A percentile compares a stretch with the other conserved stretches of the same genome.
Conservation (phyloP, 2,113 vertebrate species). For the Eurypyga helias region DNA sequence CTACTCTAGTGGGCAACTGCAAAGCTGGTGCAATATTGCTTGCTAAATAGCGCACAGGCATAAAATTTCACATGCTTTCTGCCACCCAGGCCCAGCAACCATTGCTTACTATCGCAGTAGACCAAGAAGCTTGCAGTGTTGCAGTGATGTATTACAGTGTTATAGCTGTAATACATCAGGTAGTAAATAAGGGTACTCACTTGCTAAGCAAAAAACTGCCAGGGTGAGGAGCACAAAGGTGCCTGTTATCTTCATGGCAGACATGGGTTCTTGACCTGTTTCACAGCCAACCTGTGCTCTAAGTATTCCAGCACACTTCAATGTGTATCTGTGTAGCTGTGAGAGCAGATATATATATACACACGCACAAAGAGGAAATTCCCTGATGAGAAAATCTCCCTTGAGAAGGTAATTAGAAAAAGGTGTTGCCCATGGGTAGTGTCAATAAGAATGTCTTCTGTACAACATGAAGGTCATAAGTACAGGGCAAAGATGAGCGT, state of each 20-base stretch:
- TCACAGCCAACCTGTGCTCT: background rate
- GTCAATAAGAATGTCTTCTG: slow-evolving; percentile 31
- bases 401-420: slow-evolving; percentile 34
- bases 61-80: background rate
- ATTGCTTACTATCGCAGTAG: background rate
- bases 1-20: background rate
- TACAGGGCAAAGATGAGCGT: background rate
- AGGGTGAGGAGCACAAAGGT: background rate
- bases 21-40: background rate
- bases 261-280: background rate
- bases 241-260: slow-evolving; percentile 11
- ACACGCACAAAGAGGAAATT: background rate
- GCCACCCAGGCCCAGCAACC: background rate
- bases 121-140: background rate
- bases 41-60: background rate
- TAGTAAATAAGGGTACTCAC: slow-evolving; percentile 8
- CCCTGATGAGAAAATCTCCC: background rate
- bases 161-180: background rate
- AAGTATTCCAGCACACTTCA: background rate
- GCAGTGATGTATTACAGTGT: too few relatives aligned
- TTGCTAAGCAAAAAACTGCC: slow-evolving; percentile 16
- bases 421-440: slow-evolving; percentile 42
- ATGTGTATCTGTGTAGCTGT: background rate
- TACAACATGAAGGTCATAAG: background rate
- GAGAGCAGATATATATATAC: background rate